Conservation (phyloP, 2,113 vertebrate species). For the Nothobranchius kuhntae region DNA sequence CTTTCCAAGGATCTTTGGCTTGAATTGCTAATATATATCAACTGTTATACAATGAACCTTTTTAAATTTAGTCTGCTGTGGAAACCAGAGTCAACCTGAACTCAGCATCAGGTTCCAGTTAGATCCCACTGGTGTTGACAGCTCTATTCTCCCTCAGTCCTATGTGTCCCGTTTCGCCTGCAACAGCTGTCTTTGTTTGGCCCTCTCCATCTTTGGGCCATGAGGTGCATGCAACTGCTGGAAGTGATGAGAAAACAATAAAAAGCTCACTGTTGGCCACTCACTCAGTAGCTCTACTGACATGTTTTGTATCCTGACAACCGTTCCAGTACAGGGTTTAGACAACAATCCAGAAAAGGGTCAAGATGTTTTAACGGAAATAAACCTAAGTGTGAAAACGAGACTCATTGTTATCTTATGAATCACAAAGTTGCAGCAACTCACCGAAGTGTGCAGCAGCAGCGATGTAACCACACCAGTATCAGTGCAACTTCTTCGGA, state of each 20-base stretch:
- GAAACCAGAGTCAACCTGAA: background rate
- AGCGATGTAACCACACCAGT: constrained; percentile 16
- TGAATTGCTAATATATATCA: background rate
- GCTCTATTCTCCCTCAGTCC: constrained; percentile 21
- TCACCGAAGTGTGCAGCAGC: background rate
- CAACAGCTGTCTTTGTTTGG: constrained; percentile 42
- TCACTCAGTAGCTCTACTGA: constrained; percentile 8
- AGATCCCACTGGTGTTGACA: constrained; percentile 8
- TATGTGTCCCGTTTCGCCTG: background rate
- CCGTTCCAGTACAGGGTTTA: constrained; percentile 7
- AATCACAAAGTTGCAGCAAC: constrained; percentile 9
- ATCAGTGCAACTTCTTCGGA: background rate
- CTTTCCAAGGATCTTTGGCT: background rate
- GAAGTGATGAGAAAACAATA: constrained; percentile 37
- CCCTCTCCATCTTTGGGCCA: constrained; percentile 5
- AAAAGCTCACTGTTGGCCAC: constrained; percentile 8
- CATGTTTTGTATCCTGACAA: constrained; percentile 65
- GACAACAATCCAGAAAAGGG: constrained; percentile 12
- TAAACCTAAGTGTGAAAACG: constrained; percentile 21
- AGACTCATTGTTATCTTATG: background rate
- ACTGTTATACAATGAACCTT: background rate
- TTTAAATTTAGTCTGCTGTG: background rate
- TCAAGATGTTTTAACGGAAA: constrained; percentile 5
- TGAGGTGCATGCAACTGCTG: constrained; percentile 18
- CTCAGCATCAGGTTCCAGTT: background rate